Percentiles rank a stretch among this genome's conserved stretches.
Conservation (phyloP, 2,113 vertebrate genomes). For the Urocitellus parryii region DNA sequence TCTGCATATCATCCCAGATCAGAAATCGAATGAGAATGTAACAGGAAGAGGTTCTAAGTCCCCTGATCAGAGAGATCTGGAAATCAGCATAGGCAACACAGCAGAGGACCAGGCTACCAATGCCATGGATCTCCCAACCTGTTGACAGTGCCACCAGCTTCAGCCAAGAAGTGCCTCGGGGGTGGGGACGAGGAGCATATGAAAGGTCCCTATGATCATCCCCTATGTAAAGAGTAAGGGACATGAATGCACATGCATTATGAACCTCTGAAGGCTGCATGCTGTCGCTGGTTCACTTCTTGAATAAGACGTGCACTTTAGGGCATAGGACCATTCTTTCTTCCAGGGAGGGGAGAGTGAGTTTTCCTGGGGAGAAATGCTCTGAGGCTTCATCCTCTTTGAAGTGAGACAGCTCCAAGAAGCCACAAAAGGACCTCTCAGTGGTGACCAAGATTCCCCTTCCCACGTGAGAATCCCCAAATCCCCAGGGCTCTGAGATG, state of each 20-base stretch:
- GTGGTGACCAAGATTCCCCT: not conserved
- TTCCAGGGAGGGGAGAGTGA: not conserved
- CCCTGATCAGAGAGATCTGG: not conserved
- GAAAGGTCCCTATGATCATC: not conserved
- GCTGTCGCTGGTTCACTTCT: not conserved
- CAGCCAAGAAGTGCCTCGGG: not conserved
- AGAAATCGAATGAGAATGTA: not conserved
- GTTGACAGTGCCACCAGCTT: not conserved
- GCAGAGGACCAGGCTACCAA: not conserved
- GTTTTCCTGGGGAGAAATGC: not conserved
- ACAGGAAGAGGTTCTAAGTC: not conserved
- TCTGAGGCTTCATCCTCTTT: not conserved
- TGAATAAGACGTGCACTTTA: not conserved
- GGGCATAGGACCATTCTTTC: not conserved
- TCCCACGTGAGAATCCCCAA: not conserved
- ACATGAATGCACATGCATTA: not conserved
- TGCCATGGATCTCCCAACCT: not conserved
- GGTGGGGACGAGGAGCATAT: fast-evolving
- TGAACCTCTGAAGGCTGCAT: fast-evolving
- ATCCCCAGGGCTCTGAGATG: not conserved
- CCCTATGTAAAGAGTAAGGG: not conserved
- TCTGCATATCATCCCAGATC: not conserved
- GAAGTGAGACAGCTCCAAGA: not conserved
- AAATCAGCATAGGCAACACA: not conserved
- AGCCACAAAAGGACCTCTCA: not conserved